Conservation (phyloP, 2,797 vertebrate genomes). For the Pelodytes ibericus region DNA sequence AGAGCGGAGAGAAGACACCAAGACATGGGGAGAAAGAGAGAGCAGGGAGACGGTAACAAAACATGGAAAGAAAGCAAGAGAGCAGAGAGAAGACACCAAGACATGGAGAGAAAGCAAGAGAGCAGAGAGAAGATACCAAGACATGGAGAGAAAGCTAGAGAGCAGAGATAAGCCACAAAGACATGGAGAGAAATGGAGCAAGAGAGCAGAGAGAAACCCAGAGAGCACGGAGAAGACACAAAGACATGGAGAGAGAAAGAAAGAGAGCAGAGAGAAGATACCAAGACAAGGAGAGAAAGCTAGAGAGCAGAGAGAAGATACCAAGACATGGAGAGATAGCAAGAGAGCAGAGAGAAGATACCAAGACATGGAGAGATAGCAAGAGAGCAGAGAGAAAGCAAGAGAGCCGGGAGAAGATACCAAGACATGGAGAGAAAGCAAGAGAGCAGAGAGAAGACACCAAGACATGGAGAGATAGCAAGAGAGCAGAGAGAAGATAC, state of each 20-base stretch:
- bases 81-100: neutral
- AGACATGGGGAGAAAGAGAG: neutral
- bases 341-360: neutral
- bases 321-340: neutral
- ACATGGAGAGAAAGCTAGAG: neutral
- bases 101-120: neutral
- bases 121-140: neutral
- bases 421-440: neutral
- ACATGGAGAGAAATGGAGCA: neutral
- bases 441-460: too few relatives aligned
- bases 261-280: neutral
- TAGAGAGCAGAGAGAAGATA: neutral
- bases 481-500: too few relatives aligned
- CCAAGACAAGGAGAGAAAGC: neutral
- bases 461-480: too few relatives aligned
- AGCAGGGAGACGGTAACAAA: neutral
- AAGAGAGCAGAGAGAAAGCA: neutral
- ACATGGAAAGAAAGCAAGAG: neutral
- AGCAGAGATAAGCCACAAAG: neutral
- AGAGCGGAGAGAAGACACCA: neutral
- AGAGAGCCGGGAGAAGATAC: neutral
- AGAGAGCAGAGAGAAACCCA: too few relatives aligned
- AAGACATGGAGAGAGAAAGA: slow-evolving; percentile 35
- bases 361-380: neutral
- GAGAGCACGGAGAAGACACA: neutral